A percentile compares a stretch with the other conserved stretches of the same genome.
Evolutionary conservation across 2,113 vertebrate species (phyloP).

Genomic region (Tyto alba): DNA sequence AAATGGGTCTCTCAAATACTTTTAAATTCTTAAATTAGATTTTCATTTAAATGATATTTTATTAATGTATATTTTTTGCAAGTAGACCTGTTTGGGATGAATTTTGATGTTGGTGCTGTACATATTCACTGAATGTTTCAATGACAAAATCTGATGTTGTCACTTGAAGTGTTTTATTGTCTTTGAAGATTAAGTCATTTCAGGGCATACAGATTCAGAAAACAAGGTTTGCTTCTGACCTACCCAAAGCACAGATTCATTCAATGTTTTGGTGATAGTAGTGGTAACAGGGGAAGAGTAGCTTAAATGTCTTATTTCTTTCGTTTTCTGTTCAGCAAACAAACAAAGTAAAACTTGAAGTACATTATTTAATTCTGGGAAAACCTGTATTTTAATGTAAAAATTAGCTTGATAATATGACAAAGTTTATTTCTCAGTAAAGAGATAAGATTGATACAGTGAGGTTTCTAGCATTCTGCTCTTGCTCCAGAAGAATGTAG

Average conservation of each 20-base stretch:
- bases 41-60: neutral
- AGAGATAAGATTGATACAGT: neutral
- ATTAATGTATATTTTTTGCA: neutral
- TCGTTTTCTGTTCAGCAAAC: neutral
- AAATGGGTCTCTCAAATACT: neutral
- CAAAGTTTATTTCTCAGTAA: neutral
- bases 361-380: neutral
- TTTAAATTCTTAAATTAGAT: neutral
- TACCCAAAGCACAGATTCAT: neutral
- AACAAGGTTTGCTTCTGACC: neutral
- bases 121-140: neutral
- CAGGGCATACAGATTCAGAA: neutral
- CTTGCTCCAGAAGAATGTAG: neutral
- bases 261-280: neutral
- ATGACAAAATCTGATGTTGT: neutral
- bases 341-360: neutral
- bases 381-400: neutral
- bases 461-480: neutral
- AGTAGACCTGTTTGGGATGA: neutral
- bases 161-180: neutral
- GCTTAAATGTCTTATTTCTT: neutral
- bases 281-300: neutral
- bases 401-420: neutral
- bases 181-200: neutral
- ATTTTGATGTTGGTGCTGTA: neutral